Conservation (phyloP, 2,113 vertebrate species). For the Ammodramus savannarum region DNA sequence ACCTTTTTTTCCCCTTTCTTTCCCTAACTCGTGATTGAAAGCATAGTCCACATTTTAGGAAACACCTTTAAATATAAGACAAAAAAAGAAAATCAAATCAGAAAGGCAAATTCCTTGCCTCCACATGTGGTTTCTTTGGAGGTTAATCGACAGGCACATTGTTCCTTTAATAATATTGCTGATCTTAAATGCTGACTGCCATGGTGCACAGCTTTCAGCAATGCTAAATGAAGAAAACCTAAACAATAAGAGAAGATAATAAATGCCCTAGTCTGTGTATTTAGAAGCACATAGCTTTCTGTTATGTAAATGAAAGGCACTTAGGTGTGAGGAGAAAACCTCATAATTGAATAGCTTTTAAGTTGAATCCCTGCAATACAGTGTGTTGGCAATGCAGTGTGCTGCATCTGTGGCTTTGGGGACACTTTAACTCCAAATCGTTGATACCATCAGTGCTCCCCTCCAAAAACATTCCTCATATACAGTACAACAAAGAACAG, state of each 20-base stretch:
- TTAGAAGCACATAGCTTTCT: background rate
- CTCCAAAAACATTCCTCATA: constrained; percentile 40
- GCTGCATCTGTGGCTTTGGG: background rate
- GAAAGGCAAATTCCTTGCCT: background rate
- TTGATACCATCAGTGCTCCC: background rate
- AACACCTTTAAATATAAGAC: background rate
- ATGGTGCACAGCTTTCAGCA: background rate
- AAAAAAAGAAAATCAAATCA: background rate
- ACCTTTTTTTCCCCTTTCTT: accelerated
- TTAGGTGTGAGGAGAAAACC: background rate
- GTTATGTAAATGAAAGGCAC: background rate
- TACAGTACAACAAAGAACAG: constrained; percentile 63
- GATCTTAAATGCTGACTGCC: background rate
- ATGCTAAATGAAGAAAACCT: background rate
- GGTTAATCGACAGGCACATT: background rate
- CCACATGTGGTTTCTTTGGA: background rate
- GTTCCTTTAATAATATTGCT: background rate
- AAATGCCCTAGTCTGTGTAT: background rate
- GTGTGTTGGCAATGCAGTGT: background rate
- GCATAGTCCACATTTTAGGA: background rate
- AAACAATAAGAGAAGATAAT: background rate
- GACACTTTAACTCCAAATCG: background rate
- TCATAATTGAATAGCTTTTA: background rate
- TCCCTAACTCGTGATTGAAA: background rate
- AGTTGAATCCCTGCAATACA: background rate